Evolutionary conservation across 2,888 invertebrate genomes (phyloP).

Genomic region (Eurois occulta): DNA sequence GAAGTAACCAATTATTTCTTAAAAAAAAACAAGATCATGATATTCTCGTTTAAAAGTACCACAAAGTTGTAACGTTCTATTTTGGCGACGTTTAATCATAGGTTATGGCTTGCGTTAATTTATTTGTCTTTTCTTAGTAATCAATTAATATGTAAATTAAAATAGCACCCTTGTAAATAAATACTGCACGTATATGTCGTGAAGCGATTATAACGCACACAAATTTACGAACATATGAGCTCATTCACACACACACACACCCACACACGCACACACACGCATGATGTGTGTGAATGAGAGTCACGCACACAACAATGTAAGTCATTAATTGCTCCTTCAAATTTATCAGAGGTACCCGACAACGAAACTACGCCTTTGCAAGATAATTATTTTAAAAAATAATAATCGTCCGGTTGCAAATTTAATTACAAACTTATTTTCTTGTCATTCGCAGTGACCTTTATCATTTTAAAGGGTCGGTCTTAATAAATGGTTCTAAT

Average conservation of each 20-base stretch:
- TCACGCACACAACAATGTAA: slow-evolving; percentile 69
- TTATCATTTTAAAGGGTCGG: slow-evolving; percentile 60
- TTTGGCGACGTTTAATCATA: slow-evolving; percentile 59
- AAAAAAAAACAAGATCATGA: slow-evolving; percentile 19
- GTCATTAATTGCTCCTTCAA: slow-evolving; percentile 82
- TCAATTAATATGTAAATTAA: slow-evolving; percentile 81
- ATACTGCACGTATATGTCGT: slow-evolving; percentile 75
- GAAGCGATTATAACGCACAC: slow-evolving; percentile 68
- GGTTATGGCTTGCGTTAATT: slow-evolving; percentile 66
- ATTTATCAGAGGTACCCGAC: slow-evolving; percentile 63
- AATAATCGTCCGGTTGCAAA: slow-evolving; percentile 64
- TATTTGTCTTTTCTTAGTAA: slow-evolving; percentile 72
- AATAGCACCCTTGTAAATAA: slow-evolving; percentile 72
- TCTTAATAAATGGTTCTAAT: slow-evolving; percentile 44
- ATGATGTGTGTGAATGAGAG: slow-evolving; percentile 15
- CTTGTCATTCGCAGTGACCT: slow-evolving; percentile 78
- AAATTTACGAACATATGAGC: slow-evolving; percentile 52
- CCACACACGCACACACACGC: neutral
- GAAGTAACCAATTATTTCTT: slow-evolving; percentile 15
- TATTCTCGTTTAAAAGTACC: slow-evolving; percentile 22
- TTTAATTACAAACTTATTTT: slow-evolving; percentile 80
- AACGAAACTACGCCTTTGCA: slow-evolving; percentile 73
- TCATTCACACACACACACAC: slow-evolving; percentile 55
- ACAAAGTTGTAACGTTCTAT: slow-evolving; percentile 28
- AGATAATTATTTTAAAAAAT: slow-evolving; percentile 73